phyloP scores from a whole-genome alignment of 1,140 invertebrate species.

The Penaeus indicus region DNA sequence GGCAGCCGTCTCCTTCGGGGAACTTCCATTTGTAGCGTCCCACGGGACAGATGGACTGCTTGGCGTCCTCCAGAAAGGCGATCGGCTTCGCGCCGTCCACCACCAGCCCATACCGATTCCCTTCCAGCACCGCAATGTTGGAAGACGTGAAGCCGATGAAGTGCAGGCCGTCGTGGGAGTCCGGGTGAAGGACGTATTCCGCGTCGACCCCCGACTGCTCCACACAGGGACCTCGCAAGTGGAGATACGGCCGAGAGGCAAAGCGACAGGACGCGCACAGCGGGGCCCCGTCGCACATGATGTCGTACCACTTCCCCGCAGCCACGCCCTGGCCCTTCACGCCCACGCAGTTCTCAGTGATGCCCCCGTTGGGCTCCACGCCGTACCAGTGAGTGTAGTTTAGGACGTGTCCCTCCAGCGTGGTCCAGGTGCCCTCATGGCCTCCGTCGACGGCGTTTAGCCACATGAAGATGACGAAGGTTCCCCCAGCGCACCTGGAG shows the following conservation, averaged over 20 bases:
- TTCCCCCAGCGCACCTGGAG: not conserved
- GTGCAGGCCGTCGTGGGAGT: not conserved
- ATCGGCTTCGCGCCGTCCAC: not conserved
- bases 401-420: not conserved
- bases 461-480: slow-evolving; percentile 22
- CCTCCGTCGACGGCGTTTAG: not conserved
- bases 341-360: slow-evolving; percentile 8
- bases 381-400: slow-evolving; percentile 12
- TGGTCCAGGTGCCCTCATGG: slow-evolving; percentile 3
- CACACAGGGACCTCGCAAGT: not conserved
- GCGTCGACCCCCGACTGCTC: not conserved
- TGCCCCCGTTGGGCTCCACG: not conserved
- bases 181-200: slow-evolving; percentile 2
- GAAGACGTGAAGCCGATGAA: not conserved
- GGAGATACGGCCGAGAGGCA: not conserved
- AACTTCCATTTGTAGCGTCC: not conserved
- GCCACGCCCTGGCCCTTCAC: not conserved
- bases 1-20: not conserved
- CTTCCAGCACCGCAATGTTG: not conserved
- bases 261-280: slow-evolving; percentile 2
- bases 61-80: not conserved
- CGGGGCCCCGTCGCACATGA: not conserved
- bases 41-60: not conserved
- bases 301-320: not conserved
- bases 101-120: not conserved